Evolutionary conservation across 2,797 vertebrate genomes (phyloP).

Genomic region (Thunnus albacares): DNA sequence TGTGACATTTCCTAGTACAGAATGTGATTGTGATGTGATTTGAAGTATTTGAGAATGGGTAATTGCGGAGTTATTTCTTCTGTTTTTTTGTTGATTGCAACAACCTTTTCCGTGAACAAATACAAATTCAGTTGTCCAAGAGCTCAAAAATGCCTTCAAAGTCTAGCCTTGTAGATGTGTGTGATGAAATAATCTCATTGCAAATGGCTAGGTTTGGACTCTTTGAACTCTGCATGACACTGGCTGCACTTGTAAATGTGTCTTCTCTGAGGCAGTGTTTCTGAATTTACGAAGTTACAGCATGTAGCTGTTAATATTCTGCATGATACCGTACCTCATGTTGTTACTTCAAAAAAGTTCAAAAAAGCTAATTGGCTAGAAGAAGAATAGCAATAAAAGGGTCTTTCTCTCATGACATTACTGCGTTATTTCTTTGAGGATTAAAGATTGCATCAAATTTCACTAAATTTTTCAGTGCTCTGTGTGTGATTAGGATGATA

Average conservation of each 20-base stretch:
- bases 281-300: background rate
- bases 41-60: too few relatives aligned
- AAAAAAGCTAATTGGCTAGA: background rate
- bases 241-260: background rate
- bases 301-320: background rate
- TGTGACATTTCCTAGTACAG: too few relatives aligned
- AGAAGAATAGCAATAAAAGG: background rate
- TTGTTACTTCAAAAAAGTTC: background rate
- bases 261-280: slow-evolving; percentile 3
- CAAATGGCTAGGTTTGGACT: background rate
- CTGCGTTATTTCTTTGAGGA: slow-evolving; percentile 2
- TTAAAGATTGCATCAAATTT: slow-evolving; percentile 20
- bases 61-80: too few relatives aligned
- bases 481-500: slow-evolving; percentile 26
- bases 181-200: slow-evolving; percentile 39
- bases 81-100: too few relatives aligned
- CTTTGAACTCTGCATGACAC: slow-evolving; percentile 1
- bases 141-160: slow-evolving; percentile 10
- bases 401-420: background rate
- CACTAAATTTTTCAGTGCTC: background rate
- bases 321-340: background rate
- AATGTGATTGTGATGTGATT: too few relatives aligned
- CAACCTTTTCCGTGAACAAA: background rate
- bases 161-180: background rate
- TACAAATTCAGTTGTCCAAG: background rate